Percentiles rank a stretch among this genome's conserved stretches.
Conservation (phyloP, 2,888 invertebrate genomes). For the Romanomermis culicivorax region DNA sequence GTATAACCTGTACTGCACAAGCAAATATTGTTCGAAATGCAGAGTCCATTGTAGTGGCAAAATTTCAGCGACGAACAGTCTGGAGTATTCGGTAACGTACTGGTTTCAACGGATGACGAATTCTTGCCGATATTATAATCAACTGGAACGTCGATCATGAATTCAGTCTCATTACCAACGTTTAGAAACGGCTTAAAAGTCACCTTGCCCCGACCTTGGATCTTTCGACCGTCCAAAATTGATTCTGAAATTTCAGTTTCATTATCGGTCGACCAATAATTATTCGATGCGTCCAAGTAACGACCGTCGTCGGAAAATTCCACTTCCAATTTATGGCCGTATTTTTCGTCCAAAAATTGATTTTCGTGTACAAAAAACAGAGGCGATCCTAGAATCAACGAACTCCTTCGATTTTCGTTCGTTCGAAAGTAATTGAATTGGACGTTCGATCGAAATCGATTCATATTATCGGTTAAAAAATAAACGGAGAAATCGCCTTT, state of each 20-base stretch:
- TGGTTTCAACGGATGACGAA: too few species aligned
- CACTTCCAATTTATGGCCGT: conserved; percentile 2
- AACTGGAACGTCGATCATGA: too few species aligned
- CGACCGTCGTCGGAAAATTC: conserved; percentile 10
- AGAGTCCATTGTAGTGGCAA: too few species aligned
- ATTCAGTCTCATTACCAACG: too few species aligned
- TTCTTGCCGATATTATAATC: too few species aligned
- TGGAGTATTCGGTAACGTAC: too few species aligned
- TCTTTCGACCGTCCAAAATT: neutral
- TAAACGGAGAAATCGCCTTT: conserved; percentile 8
- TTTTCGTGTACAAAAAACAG: conserved; percentile 5
- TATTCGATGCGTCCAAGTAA: neutral
- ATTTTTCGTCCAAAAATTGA: conserved; percentile 1
- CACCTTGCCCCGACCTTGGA: neutral
- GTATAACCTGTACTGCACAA: too few species aligned
- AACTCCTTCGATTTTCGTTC: conserved; percentile 5
- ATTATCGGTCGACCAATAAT: neutral
- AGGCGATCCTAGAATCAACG: conserved; percentile 8
- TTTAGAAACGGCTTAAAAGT: neutral
- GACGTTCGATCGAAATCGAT: conserved; percentile 4
- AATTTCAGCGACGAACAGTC: too few species aligned
- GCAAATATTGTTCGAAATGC: too few species aligned
- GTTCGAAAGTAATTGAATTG: neutral
- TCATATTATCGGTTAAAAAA: conserved; percentile 7
- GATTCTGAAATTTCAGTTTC: neutral